Evolutionary conservation across 2,888 invertebrate species (phyloP).

Genomic region (Prenolepis imparis): DNA sequence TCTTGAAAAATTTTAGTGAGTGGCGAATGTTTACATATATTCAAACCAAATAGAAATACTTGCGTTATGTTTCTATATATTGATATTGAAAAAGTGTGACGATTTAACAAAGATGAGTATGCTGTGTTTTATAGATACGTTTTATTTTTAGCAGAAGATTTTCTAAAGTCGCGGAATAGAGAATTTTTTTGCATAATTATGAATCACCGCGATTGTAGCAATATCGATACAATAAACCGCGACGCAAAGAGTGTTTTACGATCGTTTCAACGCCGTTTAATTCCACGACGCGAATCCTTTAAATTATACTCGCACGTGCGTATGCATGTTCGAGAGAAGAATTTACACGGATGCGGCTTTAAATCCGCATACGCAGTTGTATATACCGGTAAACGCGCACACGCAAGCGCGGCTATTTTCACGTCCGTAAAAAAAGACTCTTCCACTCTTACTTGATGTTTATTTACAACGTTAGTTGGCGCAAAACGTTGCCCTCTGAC

Average conservation of each 20-base stretch:
- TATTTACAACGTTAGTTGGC: conserved; percentile 19
- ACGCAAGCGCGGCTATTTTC: neutral
- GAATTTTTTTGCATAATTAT: neutral
- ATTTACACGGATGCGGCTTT: conserved; percentile 1
- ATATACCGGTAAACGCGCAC: neutral
- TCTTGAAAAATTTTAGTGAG: neutral
- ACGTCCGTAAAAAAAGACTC: conserved; percentile 1
- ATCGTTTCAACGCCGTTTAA: conserved; percentile 7
- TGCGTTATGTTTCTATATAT: neutral
- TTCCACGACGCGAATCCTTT: neutral
- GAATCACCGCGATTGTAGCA: conserved; percentile 1
- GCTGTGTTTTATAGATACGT: neutral
- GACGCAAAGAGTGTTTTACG: conserved; percentile 3
- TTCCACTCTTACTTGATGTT: neutral
- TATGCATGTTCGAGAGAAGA: neutral
- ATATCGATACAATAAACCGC: conserved; percentile 12
- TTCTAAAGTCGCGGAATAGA: neutral
- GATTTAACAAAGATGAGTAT: neutral
- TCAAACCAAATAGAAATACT: neutral
- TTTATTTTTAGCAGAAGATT: neutral
- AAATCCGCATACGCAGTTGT: neutral
- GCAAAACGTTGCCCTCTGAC: conserved; percentile 4
- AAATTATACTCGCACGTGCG: conserved; percentile 1
- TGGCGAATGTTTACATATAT: neutral
- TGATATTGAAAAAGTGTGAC: neutral